phyloP scores from a whole-genome alignment of 1,140 invertebrate species.

The Euglossa dilemma region DNA sequence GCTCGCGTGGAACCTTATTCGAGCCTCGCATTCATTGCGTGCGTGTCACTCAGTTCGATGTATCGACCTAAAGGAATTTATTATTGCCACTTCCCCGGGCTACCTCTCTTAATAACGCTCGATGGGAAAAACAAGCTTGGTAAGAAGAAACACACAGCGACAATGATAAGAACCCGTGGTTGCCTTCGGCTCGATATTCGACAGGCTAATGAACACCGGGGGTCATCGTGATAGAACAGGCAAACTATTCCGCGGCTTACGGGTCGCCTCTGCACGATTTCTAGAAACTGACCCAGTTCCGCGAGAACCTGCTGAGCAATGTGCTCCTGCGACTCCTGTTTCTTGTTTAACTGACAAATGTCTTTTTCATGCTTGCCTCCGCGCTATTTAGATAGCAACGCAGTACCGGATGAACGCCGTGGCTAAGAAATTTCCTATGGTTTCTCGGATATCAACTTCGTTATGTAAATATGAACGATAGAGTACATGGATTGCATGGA shows the following conservation, averaged over 20 bases:
- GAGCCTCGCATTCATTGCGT: slow-evolving; percentile 51
- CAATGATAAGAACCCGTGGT: background rate
- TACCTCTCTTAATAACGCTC: slow-evolving; percentile 35
- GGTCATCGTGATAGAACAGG: slow-evolving; percentile 11
- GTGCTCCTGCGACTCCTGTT: background rate
- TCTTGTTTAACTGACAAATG: slow-evolving; percentile 25
- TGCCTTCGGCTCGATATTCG: background rate
- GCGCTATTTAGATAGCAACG: background rate
- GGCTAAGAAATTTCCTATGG: background rate
- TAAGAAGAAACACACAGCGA: background rate
- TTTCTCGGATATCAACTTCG: background rate
- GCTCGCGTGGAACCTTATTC: slow-evolving; percentile 63
- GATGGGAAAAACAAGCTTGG: background rate
- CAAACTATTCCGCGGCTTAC: background rate
- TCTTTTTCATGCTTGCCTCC: slow-evolving; percentile 4
- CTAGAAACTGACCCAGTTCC: slow-evolving; percentile 28
- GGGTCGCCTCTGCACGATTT: background rate
- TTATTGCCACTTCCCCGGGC: slow-evolving; percentile 22
- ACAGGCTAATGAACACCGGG: background rate
- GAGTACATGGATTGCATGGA: background rate
- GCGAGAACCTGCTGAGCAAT: slow-evolving; percentile 14
- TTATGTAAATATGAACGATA: background rate
- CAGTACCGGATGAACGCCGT: background rate
- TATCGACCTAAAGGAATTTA: slow-evolving; percentile 48
- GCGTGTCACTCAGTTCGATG: slow-evolving; percentile 47